Conservation (phyloP, 1,140 invertebrate species). For the Orius insidiosus region DNA sequence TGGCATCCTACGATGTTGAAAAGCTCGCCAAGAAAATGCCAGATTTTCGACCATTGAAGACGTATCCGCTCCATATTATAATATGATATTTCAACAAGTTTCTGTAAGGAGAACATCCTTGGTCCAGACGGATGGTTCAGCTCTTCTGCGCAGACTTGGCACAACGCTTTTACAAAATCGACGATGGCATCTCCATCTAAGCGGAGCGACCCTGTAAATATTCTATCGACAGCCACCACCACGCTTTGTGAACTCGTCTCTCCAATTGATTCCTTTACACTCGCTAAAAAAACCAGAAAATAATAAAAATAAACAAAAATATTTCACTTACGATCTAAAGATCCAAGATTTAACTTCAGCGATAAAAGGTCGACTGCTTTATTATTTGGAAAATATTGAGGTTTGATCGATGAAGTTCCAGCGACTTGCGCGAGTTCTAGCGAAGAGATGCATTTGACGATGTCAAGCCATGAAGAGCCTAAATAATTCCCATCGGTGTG, state of each 20-base stretch:
- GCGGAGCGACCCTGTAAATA: slow-evolving; percentile 91
- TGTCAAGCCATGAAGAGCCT: slow-evolving; percentile 92
- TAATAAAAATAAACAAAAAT: slow-evolving; percentile 1
- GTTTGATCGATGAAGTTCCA: slow-evolving; percentile 79
- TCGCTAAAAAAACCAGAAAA: slow-evolving; percentile 37
- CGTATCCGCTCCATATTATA: slow-evolving; percentile 99
- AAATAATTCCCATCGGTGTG: slow-evolving; percentile 95
- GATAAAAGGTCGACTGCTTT: slow-evolving; percentile 27
- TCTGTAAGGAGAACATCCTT: slow-evolving; percentile 96
- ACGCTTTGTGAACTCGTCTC: slow-evolving; percentile 98
- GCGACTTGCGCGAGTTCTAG: slow-evolving; percentile 94
- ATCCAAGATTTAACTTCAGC: slow-evolving; percentile 42
- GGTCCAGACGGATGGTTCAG: slow-evolving; percentile 67
- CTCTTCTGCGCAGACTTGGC: slow-evolving; percentile 91
- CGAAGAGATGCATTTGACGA: slow-evolving; percentile 97
- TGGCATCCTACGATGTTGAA: slow-evolving; percentile 88
- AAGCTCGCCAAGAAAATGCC: slow-evolving; percentile 79
- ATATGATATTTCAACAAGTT: slow-evolving; percentile 99
- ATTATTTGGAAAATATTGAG: slow-evolving; percentile 56
- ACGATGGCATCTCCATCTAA: slow-evolving; percentile 96
- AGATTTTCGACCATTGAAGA: slow-evolving; percentile 96
- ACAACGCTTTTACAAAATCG: slow-evolving; percentile 92
- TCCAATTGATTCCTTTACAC: slow-evolving; percentile 90
- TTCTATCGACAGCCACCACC: slow-evolving; percentile 95
- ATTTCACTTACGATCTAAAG: slow-evolving; percentile 40